Percentiles rank a stretch among this genome's conserved stretches.
Conservation (phyloP, 2,113 vertebrate genomes). For the Petromus typicus region DNA sequence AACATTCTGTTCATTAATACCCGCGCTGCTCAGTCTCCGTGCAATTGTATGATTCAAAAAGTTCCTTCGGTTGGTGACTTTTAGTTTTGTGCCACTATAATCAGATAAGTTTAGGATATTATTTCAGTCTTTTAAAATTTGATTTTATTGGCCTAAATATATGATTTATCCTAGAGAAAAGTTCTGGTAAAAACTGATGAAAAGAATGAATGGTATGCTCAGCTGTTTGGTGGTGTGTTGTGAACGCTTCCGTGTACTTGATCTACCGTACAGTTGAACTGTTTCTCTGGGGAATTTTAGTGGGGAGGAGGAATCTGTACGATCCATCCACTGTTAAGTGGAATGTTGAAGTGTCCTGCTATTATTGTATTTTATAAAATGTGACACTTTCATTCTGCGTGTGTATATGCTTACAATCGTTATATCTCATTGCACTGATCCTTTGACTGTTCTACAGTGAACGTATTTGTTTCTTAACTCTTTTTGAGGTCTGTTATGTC, state of each 20-base stretch:
- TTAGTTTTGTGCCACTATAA: background rate
- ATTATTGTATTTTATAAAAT: background rate
- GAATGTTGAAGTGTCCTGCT: too few species aligned
- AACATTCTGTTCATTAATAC: background rate
- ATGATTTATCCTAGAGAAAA: background rate
- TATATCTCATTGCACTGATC: background rate
- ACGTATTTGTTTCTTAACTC: background rate
- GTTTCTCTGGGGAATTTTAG: too few species aligned
- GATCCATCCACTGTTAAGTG: background rate
- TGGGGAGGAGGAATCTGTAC: background rate
- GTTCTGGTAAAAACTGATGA: too few species aligned
- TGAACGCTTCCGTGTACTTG: background rate
- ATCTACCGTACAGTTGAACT: background rate
- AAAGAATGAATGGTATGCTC: background rate
- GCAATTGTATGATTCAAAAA: background rate
- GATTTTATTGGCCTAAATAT: background rate
- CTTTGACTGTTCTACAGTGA: background rate
- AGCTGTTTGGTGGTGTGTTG: background rate
- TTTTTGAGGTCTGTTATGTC: background rate
- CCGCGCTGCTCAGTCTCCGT: background rate
- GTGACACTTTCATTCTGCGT: background rate
- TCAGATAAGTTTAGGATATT: background rate
- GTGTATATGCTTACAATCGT: too few species aligned
- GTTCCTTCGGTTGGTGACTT: background rate
- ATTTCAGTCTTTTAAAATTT: background rate